Base-by-base conservation (phyloP, 2,113 vertebrate genomes). In the Hyla sarda region DNA sequence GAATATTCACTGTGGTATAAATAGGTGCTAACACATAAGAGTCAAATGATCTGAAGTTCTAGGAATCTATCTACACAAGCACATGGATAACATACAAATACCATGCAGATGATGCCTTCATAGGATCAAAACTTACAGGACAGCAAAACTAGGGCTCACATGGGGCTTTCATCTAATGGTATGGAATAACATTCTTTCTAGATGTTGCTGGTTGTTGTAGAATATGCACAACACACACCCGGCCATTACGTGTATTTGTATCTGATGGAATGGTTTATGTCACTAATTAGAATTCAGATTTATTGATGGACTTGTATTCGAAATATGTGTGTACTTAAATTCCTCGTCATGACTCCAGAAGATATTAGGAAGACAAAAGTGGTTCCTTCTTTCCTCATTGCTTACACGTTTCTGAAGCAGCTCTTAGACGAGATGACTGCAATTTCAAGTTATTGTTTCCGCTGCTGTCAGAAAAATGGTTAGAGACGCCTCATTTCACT, bases 391-490 rank as follows among this genome's bases (percentile, higher is more conserved):
- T 72, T 65, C 50, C 54, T 56, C 28, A 12, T 34, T 25, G 71
- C 23, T 25, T 56, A 13, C 45, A 45, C 62, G 47, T 56, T 23
- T 71, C 60, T 69, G 21, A 41, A 58, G 28, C 73, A 21, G 16
- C 19, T 67, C 50, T 47, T 8, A 67, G 30, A 78, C 54, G 54
- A 82, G 41, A 77, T 56, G 11, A 14, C 30, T 58, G 9, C 58
- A 85, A 25, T 89, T 89, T 88, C 72, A 56, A 48, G 10, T 34
- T 90, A 86, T 90, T 89, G 86, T 90, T 90, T 32, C 62, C n/a
- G 5, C 78, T 80, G 62, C 84, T 87, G 62, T 78, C 62, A 54
- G 21, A 60, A 67, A 89, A 90, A 60, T 37, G 0, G 85, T 75
- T 72, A 87, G 90, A 9, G n/a, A 47, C 89, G 41, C 19, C 88